Evolutionary conservation across 2,113 vertebrate species (phyloP), one percentile per base, ranked within the genome.

Genomic region (Corvus cornix): DNA sequence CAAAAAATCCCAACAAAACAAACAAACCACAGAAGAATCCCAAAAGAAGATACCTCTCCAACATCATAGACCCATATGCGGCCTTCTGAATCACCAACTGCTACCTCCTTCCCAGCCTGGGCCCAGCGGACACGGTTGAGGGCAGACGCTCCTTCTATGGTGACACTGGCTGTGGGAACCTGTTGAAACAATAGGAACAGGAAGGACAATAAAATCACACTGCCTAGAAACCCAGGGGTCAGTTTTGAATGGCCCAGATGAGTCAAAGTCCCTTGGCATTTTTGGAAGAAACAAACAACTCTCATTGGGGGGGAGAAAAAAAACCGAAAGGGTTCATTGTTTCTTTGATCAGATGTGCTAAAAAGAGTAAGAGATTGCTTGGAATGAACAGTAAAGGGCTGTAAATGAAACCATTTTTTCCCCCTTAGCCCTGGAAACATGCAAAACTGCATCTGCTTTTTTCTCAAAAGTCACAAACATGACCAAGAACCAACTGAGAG

Each of bases 31-130:
- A 27, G 26, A 62, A 68, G 56, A 78, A 60, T 12, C 4, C 11
- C 24, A 37, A 49, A 21, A 30, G 46, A 51, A 46, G 13, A 26
- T 98, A 99, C 99, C 99, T 99, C 99, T 98, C 99, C 99, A 31
- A 99, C 98, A 17, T 99, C 99, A 48, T 99, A 99, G 98, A 99
- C 98, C 99, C 99, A 99, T 75, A 99, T 98, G 22, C 99, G 98
- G 26, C 99, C 99, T 96, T 99, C 99, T 5, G 99, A 99, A 95
- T 99, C 99, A 8, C 99, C 99, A 46, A 99, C 99, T 1, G 99
- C 99, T 24, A 99, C 99, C 93, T 99, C 99, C 96, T 99, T 99
- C 72, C 99, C 99, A 67, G 98, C 98, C 24, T 99, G 98, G 7
- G 99, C 99, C 99, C 99, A 99, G 76, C 98, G 98, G 23, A 99